These are phyloP conservation scores for Megalops atlanticus DNA, from an alignment of 2,113 vertebrate species.

Conservation along the genomic window DNA sequence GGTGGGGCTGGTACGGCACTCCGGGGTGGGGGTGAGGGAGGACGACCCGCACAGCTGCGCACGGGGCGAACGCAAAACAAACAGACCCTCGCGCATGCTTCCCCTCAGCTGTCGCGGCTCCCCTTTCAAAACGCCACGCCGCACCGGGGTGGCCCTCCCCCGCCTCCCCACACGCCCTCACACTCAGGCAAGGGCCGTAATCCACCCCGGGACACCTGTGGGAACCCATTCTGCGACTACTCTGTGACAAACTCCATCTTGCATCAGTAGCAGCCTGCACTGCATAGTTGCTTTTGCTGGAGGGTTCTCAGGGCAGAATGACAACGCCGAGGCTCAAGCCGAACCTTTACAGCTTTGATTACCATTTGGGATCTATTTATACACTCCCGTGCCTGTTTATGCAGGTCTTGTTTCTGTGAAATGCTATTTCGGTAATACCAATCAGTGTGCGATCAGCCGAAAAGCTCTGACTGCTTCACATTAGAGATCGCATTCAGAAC, in stretches of 20 bases:
- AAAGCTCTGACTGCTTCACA: background rate
- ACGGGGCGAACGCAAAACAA: slow-evolving; percentile 75
- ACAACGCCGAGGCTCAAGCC: background rate
- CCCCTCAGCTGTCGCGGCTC: slow-evolving; percentile 77
- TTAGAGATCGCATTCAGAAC: background rate
- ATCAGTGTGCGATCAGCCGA: too few species aligned
- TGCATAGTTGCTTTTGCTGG: slow-evolving; percentile 3
- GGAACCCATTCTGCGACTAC: slow-evolving; percentile 31
- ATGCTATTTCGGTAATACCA: too few species aligned
- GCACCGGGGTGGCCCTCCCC: slow-evolving; percentile 40
- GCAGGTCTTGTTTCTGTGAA: background rate
- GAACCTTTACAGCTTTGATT: background rate
- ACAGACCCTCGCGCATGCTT: slow-evolving; percentile 76
- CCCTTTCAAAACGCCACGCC: slow-evolving; percentile 66
- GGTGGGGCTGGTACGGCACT: too few species aligned
- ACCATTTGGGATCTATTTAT: background rate
- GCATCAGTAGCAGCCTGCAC: too few species aligned
- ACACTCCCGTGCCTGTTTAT: too few species aligned
- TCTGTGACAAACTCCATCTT: too few species aligned
- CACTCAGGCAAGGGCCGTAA: slow-evolving; percentile 62
- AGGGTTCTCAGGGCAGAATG: background rate
- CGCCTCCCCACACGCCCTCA: slow-evolving; percentile 42
- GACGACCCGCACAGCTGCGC: slow-evolving; percentile 74
- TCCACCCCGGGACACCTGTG: slow-evolving; percentile 67
- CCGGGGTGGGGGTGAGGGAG: slow-evolving; percentile 75